Percentiles rank a stretch among this genome's conserved stretches.
Evolutionary conservation across 2,113 vertebrate species (phyloP).

Genomic region (Seriola aureovittata): DNA sequence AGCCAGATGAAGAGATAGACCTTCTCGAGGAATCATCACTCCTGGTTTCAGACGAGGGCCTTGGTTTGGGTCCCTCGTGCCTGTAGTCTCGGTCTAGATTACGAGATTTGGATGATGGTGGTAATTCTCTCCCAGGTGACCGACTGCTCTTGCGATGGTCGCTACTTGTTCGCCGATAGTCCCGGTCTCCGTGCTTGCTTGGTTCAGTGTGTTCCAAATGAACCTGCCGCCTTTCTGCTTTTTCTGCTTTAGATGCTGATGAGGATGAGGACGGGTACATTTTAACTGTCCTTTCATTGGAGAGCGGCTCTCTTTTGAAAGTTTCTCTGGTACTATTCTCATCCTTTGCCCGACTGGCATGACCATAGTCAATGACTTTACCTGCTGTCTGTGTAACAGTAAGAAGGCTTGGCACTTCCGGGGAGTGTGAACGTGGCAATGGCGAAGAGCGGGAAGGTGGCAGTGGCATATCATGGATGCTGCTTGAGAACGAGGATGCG

Average conservation of each 20-base stretch:
- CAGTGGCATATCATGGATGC: conserved; percentile 47
- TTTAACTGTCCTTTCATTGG: conserved; percentile 79
- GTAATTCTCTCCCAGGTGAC: conserved; percentile 78
- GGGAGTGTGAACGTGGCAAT: conserved; percentile 28
- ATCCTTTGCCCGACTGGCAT: conserved; percentile 86
- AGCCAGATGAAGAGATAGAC: conserved; percentile 58
- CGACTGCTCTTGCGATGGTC: conserved; percentile 55
- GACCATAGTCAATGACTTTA: conserved; percentile 95
- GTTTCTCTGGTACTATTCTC: conserved; percentile 72
- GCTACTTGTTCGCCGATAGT: conserved; percentile 70
- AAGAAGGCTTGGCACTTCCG: conserved; percentile 72
- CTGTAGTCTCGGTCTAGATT: conserved; percentile 85
- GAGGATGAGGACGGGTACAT: conserved; percentile 44
- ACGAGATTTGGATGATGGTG: conserved; percentile 79
- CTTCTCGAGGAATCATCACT: conserved; percentile 60
- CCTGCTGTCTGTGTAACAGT: conserved; percentile 82
- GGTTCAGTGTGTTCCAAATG: conserved; percentile 75
- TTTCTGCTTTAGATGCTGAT: conserved; percentile 48
- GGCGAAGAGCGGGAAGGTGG: conserved; percentile 58
- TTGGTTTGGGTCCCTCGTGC: conserved; percentile 58
- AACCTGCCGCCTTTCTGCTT: conserved; percentile 61
- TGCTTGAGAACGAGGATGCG: conserved; percentile 50
- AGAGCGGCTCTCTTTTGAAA: conserved; percentile 80
- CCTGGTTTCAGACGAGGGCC: conserved; percentile 54
- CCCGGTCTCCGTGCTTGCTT: conserved; percentile 71